Conservation (phyloP, 2,113 vertebrate genomes). For the Oenanthe oenanthe region DNA sequence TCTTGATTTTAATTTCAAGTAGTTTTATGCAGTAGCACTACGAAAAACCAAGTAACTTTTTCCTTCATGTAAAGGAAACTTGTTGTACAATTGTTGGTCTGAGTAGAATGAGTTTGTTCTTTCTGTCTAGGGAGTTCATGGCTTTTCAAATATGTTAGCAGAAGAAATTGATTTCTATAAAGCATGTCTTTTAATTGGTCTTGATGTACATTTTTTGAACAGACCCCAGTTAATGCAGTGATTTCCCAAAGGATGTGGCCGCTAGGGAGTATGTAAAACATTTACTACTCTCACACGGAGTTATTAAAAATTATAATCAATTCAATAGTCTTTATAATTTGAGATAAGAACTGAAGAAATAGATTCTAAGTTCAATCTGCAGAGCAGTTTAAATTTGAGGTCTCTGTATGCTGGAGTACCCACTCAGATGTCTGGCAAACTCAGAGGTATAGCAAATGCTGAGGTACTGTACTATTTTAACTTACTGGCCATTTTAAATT, state of each 20-base stretch:
- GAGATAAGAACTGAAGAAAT: neutral
- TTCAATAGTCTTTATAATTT: neutral
- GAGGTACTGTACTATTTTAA: neutral
- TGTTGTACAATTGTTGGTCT: neutral
- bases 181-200: neutral
- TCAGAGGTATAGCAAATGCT: neutral
- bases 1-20: neutral
- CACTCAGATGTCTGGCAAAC: neutral
- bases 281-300: neutral
- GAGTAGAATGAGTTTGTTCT: neutral
- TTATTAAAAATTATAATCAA: neutral
- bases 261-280: neutral
- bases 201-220: neutral
- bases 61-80: neutral
- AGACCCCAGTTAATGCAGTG: neutral
- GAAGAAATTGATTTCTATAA: neutral
- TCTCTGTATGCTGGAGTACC: neutral
- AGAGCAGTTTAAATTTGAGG: neutral
- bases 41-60: neutral
- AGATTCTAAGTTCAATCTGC: neutral
- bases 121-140: neutral
- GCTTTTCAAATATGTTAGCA: neutral
- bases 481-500: accelerated
- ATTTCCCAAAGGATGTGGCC: neutral
- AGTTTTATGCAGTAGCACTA: neutral